A percentile compares a stretch with the other conserved stretches of the same genome.
These are phyloP conservation scores for Andrena minutula DNA, from an alignment of 2,888 invertebrate species.

Conservation along the genomic window DNA sequence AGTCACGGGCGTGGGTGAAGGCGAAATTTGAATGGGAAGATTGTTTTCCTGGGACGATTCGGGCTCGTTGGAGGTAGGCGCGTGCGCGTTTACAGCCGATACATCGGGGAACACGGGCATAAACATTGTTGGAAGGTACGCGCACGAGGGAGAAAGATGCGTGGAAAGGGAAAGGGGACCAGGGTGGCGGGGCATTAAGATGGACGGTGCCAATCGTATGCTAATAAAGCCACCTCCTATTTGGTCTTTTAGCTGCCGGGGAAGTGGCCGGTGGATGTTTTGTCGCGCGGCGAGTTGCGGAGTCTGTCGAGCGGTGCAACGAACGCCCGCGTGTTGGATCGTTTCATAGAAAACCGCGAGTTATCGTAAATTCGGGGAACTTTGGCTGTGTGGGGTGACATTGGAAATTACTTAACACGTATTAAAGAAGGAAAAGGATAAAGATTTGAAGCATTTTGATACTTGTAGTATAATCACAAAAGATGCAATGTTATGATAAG, in stretches of 20 bases:
- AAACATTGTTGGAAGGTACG: slow-evolving; percentile 82
- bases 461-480: too few relatives aligned
- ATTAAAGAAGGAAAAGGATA: too few relatives aligned
- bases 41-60: slow-evolving; percentile 19
- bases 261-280: slow-evolving; percentile 69
- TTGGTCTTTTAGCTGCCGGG: slow-evolving; percentile 75
- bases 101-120: slow-evolving; percentile 81
- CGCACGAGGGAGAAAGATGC: slow-evolving; percentile 72
- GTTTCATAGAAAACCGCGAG: too few relatives aligned
- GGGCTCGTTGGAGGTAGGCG: slow-evolving; percentile 69
- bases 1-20: slow-evolving; percentile 27
- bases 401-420: too few relatives aligned
- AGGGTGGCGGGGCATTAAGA: slow-evolving; percentile 77
- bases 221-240: slow-evolving; percentile 80
- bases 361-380: too few relatives aligned
- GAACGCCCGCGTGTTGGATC: background rate
- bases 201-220: slow-evolving; percentile 84
- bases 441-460: too few relatives aligned
- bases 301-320: background rate
- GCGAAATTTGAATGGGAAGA: slow-evolving; percentile 66
- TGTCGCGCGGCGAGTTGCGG: slow-evolving; percentile 65
- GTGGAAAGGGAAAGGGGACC: slow-evolving; percentile 55
- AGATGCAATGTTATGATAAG: too few relatives aligned
- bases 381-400: too few relatives aligned
- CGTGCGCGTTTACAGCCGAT: slow-evolving; percentile 81